Percentiles rank a stretch among this genome's conserved stretches.
These are phyloP conservation scores for Anthopleura sola DNA, from an alignment of 64 coral and sea anemone genomes.

Conservation along the genomic window DNA sequence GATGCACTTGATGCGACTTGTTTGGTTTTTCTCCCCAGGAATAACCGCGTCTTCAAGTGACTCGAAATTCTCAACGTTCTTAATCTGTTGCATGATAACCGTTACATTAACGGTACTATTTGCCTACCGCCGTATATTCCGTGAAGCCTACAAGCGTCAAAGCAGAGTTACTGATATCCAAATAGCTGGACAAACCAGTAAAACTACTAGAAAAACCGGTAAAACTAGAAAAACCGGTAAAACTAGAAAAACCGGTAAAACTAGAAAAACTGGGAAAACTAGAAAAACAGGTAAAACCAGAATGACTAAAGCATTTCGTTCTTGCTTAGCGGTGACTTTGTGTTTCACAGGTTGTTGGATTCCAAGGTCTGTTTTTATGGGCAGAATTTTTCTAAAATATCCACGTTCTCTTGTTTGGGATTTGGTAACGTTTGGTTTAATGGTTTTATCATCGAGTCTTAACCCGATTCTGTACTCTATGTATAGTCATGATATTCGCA, in stretches of 20 bases:
- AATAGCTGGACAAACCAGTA: not conserved
- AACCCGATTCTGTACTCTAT: conserved; percentile 54
- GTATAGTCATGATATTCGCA: conserved; percentile 30
- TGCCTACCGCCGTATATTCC: not conserved
- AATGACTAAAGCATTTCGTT: conserved; percentile 38
- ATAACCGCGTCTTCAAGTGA: not conserved
- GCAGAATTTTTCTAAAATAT: not conserved
- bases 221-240: not conserved
- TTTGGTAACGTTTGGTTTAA: conserved; percentile 33
- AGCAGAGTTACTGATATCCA: not conserved
- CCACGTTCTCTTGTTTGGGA: not conserved
- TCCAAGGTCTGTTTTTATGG: conserved; percentile 15
- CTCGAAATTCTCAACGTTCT: conserved; percentile 26
- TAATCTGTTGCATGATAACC: not conserved
- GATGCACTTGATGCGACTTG: conserved; percentile 1
- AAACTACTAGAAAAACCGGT: too few relatives aligned
- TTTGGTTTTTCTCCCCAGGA: conserved; percentile 24
- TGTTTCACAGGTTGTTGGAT: conserved; percentile 43
- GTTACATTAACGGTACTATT: not conserved
- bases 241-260: not conserved
- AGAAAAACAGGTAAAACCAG: conserved; percentile 15
- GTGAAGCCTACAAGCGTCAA: not conserved
- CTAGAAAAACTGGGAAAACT: too few relatives aligned
- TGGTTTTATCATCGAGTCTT: conserved; percentile 22
- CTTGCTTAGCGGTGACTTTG: conserved; percentile 34